Evolutionary conservation across 2,797 vertebrate species (phyloP), one percentile per base, ranked within the genome.

Genomic region (Ceyx erithaca): DNA sequence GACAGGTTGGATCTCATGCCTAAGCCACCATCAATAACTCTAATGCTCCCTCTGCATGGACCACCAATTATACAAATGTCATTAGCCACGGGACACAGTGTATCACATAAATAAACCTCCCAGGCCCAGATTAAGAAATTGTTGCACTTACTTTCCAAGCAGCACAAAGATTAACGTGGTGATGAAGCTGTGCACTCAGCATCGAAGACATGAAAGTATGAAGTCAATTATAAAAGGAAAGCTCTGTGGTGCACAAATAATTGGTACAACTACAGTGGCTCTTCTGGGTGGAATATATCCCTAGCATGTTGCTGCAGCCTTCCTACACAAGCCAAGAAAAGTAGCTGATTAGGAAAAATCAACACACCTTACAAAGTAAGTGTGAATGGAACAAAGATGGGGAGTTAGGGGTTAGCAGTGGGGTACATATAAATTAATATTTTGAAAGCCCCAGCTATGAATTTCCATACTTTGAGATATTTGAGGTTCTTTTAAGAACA

Each of bases 161-260:
- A 93, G 71, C 84, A 80, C 89, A 93, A 93, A 96, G 93, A 89
- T 93, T 73, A 89, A 73, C 41, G 68, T 54, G 28, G 49, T 95
- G 95, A 95, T 94, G 84, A 92, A 90, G 68, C 77, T 92, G n/a
- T 25, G 16, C 81, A 45, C 88, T 91, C 90, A 92, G 77, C 57
- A 64, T 10, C 46, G 82, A 64, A 69, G 94, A 94, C 62, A 6
- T 76, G 93, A 71, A 90, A 55, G 75, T 91, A 93, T 88, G 80
- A 91, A 95, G 91, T 92, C 94, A 94, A 85, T 96, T 95, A 94
- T 40, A 59, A 89, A 92, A 89, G 62, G 85, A 95, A 85, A 94
- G 71, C 80, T 95, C 91, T 92, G 85, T 73, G 80, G 86, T 64
- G 54, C 2, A 0, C 84, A 68, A 76, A 82, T 92, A 92, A 95